phyloP scores from a whole-genome alignment of 2,797 vertebrate species.

The Galagoides demidoff region DNA sequence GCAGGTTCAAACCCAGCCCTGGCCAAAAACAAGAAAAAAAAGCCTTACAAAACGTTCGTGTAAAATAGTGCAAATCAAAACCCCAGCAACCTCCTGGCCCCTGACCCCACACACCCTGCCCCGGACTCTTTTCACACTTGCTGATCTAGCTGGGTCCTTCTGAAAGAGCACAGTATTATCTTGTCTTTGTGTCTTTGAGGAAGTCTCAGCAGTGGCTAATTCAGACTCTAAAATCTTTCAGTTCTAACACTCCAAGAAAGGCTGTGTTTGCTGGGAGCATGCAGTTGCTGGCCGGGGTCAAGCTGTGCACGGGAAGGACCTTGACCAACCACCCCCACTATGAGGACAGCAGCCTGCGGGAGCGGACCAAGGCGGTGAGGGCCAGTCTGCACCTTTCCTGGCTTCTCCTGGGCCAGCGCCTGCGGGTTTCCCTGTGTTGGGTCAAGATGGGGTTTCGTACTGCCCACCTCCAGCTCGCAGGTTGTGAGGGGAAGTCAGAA shows the following conservation, averaged over 20 bases:
- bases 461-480: not conserved
- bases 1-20: too few species aligned
- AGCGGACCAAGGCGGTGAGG: slow-evolving; percentile 95
- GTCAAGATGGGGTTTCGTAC: not conserved
- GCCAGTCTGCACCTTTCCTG: not conserved
- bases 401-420: rapidly evolving
- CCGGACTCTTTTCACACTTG: not conserved
- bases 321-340: slow-evolving; percentile 99
- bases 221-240: slow-evolving; percentile 80
- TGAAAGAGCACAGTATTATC: too few species aligned
- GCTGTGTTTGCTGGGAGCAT: slow-evolving; percentile 99
- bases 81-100: not conserved
- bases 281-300: slow-evolving; percentile 98
- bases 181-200: not conserved
- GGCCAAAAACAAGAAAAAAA: too few species aligned
- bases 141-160: not conserved
- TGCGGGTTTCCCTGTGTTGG: too few species aligned
- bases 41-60: not conserved
- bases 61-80: not conserved
- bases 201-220: slow-evolving; percentile 16
- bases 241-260: slow-evolving; percentile 92
- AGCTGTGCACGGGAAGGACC: slow-evolving; percentile 96
- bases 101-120: not conserved
- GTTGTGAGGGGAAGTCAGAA: not conserved
- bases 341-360: slow-evolving; percentile 95